Percentiles rank a stretch among this genome's conserved stretches.
phyloP scores from a whole-genome alignment of 2,888 invertebrate genomes.

The Lasioglossum lativentre region DNA sequence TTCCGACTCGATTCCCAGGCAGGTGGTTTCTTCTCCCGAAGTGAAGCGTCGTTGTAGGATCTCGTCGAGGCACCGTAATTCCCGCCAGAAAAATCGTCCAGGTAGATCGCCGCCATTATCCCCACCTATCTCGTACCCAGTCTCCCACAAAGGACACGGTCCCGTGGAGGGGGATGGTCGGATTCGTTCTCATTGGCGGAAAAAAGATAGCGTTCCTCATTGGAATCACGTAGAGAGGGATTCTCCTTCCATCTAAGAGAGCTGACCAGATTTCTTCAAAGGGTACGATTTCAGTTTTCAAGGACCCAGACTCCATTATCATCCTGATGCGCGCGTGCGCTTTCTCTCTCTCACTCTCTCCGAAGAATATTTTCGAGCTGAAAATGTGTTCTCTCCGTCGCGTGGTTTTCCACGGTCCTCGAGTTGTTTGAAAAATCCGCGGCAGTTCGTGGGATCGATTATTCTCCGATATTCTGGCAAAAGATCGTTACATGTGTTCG shows the following conservation, averaged over 20 bases:
- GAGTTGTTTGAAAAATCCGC: not conserved
- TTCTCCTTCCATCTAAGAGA: constrained; percentile 67
- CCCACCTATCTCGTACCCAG: constrained; percentile 65
- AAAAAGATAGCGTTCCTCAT: constrained; percentile 52
- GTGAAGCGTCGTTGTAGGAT: constrained; percentile 60
- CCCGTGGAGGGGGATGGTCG: constrained; percentile 51
- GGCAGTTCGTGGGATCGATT: not conserved
- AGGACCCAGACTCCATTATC: constrained; percentile 81
- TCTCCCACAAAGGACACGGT: constrained; percentile 70
- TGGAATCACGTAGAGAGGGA: constrained; percentile 56
- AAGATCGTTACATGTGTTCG: constrained; percentile 31
- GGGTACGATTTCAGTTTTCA: constrained; percentile 85
- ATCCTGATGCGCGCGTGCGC: constrained; percentile 68
- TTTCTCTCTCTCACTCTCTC: constrained; percentile 21
- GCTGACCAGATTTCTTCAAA: constrained; percentile 83
- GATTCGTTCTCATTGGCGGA: constrained; percentile 62
- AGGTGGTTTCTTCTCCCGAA: constrained; percentile 69
- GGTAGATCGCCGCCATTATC: constrained; percentile 84
- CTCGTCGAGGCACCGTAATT: constrained; percentile 76
- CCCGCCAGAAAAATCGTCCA: constrained; percentile 83
- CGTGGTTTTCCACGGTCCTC: not conserved
- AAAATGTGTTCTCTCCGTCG: constrained; percentile 53
- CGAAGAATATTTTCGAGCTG: constrained; percentile 36
- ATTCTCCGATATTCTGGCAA: constrained; percentile 22
- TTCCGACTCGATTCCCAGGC: constrained; percentile 66